phyloP scores from a whole-genome alignment of 2,797 vertebrate species.

The Sardinella longiceps region DNA sequence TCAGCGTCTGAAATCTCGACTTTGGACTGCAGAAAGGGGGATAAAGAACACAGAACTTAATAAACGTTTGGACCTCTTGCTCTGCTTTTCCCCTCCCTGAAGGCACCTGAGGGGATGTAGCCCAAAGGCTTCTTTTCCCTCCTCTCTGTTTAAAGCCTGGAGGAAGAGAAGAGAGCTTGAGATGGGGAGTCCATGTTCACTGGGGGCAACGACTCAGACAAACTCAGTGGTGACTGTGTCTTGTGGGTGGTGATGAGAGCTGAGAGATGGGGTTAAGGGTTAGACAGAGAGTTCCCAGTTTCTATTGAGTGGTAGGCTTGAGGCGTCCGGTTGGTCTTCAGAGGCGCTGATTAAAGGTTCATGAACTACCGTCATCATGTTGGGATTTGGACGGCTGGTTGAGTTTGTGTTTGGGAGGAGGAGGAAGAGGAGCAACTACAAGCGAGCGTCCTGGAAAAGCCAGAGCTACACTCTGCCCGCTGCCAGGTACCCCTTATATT shows the following conservation, averaged over 20 bases:
- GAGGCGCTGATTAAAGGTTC: neutral
- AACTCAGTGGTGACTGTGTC: neutral
- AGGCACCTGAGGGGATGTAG: too few species aligned
- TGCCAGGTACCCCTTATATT: conserved; percentile 73
- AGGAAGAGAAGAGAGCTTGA: too few species aligned
- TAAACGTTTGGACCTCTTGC: too few species aligned
- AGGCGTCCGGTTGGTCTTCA: neutral
- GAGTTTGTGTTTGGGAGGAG: conserved; percentile 66
- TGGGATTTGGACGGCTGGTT: conserved; percentile 69
- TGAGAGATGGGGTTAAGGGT: too few species aligned
- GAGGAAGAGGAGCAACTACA: conserved; percentile 60
- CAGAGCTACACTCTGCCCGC: conserved; percentile 68
- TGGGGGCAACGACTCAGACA: too few species aligned
- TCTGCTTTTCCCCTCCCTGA: too few species aligned
- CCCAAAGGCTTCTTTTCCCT: neutral
- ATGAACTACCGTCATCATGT: conserved; percentile 59
- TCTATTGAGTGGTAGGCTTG: neutral
- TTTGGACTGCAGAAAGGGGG: too few species aligned
- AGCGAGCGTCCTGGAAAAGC: conserved; percentile 70
- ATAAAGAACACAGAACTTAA: too few species aligned
- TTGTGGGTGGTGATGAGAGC: neutral
- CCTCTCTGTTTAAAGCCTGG: too few species aligned
- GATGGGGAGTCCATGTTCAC: too few species aligned
- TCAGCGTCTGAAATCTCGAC: too few species aligned
- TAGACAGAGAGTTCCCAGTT: neutral